Evolutionary conservation across 2,797 vertebrate genomes (phyloP), one percentile per base, ranked within the genome.

Genomic region (Micrastur ruficollis): DNA sequence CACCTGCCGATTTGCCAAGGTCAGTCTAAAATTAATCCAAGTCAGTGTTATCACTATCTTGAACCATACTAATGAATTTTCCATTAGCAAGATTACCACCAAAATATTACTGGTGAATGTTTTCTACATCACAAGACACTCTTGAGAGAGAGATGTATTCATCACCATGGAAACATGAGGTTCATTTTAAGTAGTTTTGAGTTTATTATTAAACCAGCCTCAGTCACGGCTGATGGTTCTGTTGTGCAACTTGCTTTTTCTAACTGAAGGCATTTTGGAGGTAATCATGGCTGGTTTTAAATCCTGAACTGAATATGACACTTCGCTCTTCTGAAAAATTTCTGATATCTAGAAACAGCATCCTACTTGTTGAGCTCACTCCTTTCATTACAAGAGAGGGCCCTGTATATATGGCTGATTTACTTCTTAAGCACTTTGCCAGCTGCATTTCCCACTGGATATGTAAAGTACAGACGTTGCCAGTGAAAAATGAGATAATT

Each of bases 181-280:
- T 86, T 95, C 81, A 58, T 97, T 95, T 97, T 81, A 90, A 93
- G 88, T 90, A 73, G 92, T 96, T 96, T 87, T 81, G 82, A 91
- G 85, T 95, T 94, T 81, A 93, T 94, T 96, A 96, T 92, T 86
- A 87, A 94, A 44, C 88, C 88, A 93, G 44, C 63, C 58, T 90
- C 91, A 71, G 52, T 75, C 66, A 50, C 7, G 13, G 83, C 56
- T 81, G 50, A 23, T 78, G 81, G 71, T 75, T 94, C 71, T 59
- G 78, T 71, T 92, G 88, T 74, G 46, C 86, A 76, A 65, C 52
- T 75, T 72, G 70, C 27, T 70, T 72, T 93, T 71, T 80, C 59
- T 53, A 88, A 61, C 62, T 65, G 36, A 40, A 88, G 55, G 75
- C 46, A 29, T 83, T 86, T 89, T 34, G 49, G 56, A 73, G 3